Evolutionary conservation across 1,140 invertebrate genomes (phyloP), one percentile per base, ranked within the genome.

Genomic region (Aphelenchoides besseyi): DNA sequence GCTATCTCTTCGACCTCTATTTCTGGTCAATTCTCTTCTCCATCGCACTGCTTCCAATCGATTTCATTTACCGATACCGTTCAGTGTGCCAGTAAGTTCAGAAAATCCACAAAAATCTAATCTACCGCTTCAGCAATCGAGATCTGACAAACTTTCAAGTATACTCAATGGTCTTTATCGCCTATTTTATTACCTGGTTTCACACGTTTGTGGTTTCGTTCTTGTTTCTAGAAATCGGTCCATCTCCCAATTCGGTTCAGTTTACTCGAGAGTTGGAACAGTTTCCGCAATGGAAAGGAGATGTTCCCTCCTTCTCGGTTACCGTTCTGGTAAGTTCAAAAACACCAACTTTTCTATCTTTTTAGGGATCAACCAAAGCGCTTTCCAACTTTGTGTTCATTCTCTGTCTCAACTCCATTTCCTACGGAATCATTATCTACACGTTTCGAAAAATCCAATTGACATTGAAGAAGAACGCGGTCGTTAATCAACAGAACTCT

Each of bases 11-110:
- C 32, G 18, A 18, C 5, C 5, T 23, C 12, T 59, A 59, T 23
- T 59, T 59, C 55, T 59, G 55, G 55, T 5, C 26, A 8, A 12
- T 59, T 5, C 5, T 59, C 5, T 59, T 59, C 18, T 18, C 55
- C 5, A 59, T 59, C 23, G 55, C 55, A 59, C 18, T 59, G 16
- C 5, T 59, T 59, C 55, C 55, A 28, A 59, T 59, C 5, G 55
- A 59, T 23, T 59, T 59, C 55, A 8, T 8, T 23, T 59, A 29
- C 32, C 55, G 55, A 8, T 41, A 41, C 37, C 37, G 37, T 41
- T 41, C 37, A 8, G 37, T 41, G 5, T 41, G 37, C 37, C n/a
- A n/a, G 55, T 18, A 59, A 33, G 55, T 59, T 28, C 12, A 8
- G 5, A 33, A 59, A 5, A 33, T 5, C 23, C 23, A 8, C 12